Evolutionary conservation across 2,888 invertebrate species (phyloP), one percentile per base, ranked within the genome.

Genomic region (Dicycla oo): DNA sequence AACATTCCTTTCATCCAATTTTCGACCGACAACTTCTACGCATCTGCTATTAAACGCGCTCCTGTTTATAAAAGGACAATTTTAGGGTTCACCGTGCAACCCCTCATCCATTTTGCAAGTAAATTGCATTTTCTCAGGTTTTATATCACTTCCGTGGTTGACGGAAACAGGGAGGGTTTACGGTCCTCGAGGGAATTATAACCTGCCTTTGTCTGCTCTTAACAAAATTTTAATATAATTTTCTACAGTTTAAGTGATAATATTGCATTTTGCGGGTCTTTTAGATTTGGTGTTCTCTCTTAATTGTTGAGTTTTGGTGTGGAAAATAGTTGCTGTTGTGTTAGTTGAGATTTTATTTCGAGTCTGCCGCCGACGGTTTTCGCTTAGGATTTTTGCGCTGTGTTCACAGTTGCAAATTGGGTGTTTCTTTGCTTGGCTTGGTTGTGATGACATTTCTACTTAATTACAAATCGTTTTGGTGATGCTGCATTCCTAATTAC

Each of bases 111-210:
- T 87, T 86, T 86, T 86, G 84, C 76, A 84, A 83, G 86, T 76
- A 86, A 87, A 87, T 86, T 84, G 86, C 87, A 86, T 83, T 86
- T 86, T 79, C 82, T 84, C 79, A 78, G 86, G 84, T 84, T 86
- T 85, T 82, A 72, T 78, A 82, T 69, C 72, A 77, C 84, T 75
- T 77, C 78, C 80, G 79, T 56, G 75, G 87, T 85, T 81, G 72
- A 74, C 73, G 73, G 80, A 78, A 80, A 69, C 73, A 56, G 64
- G 66, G 58, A 69, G 53, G 63, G 75, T 81, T 85, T 79, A 81
- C 83, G 73, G 69, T 71, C 53, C 81, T 30, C 76, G 47, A 47
- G 78, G 76, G 75, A 80, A 72, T 74, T 79, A 75, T 74, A 81
- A 80, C 54, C 73, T 45, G 69, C 47, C 73, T 84, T 86, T 87